These are phyloP conservation scores for Lagopus muta DNA, from an alignment of 2,113 vertebrate species.

Conservation along the genomic window DNA sequence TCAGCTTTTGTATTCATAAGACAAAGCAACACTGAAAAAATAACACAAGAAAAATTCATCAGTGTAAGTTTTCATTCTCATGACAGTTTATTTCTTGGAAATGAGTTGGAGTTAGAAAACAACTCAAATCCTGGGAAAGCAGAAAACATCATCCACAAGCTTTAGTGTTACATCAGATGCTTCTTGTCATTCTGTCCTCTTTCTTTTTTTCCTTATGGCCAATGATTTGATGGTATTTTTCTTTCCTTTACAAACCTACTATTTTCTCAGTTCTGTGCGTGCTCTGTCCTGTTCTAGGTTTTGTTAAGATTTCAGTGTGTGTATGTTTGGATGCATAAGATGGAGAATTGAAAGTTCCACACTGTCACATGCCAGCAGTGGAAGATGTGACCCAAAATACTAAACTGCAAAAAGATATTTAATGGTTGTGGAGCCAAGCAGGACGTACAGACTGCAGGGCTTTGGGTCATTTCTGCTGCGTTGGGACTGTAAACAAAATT, in stretches of 20 bases:
- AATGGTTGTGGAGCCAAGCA: background rate
- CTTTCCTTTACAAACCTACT: background rate
- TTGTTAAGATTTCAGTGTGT: background rate
- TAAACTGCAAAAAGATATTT: background rate
- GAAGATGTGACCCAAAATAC: background rate
- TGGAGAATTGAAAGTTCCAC: background rate
- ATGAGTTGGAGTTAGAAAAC: background rate
- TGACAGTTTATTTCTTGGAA: background rate
- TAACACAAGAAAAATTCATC: background rate
- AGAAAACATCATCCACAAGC: background rate
- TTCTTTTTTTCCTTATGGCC: background rate
- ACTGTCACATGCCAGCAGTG: background rate
- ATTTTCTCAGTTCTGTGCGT: background rate
- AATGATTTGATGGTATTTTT: background rate
- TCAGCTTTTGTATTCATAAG: background rate
- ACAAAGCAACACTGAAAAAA: background rate
- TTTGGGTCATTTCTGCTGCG: background rate
- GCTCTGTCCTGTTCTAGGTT: background rate
- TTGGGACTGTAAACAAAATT: accelerated
- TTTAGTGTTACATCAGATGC: background rate
- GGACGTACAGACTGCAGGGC: accelerated
- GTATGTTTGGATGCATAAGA: background rate
- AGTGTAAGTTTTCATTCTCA: background rate
- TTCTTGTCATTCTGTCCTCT: background rate
- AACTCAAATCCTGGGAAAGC: background rate